Base-by-base conservation (phyloP, 2,797 vertebrate species). In the Thaleichthys pacificus region DNA sequence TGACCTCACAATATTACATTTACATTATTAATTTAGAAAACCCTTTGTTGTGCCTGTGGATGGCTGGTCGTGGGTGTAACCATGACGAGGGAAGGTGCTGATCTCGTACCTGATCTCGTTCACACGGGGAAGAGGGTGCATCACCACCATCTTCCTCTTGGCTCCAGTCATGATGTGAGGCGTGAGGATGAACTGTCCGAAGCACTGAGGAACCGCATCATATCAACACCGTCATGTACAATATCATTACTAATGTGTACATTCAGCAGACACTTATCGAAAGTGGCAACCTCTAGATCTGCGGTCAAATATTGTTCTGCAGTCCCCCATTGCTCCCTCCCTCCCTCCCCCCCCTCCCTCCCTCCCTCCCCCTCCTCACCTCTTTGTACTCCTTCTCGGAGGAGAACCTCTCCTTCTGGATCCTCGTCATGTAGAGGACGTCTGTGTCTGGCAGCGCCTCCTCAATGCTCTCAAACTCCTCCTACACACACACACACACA, bases 131-230 rank as follows among this genome's bases (percentile, higher is more conserved):
- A 99, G 88, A 0, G 97, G 97, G 78, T 99, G 97, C 97, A 99
- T 98, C 80, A 98, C 97, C 12, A 99, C 97, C 97, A 99, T 99
- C 93, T 95, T 98, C 85, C 94, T 95, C 86, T 98, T 98, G 80
- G 97, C 97, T 7, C 92, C 93, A 0, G 97, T 99, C 97, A 99
- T 99, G 88, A 97, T 99, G 91, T 98, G 97, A 17, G 97, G 97
- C 0, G 96, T 98, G 83, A 99, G 93, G 81, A 99, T 94, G 82
- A 97, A 99, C 92, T 98, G 96, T 12, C 96, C 97, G 0, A 99
- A 99, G 85, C 96, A 98, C 97, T 99, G 86, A 0, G 2, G 70
- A 11, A 68, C 11, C 56, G 47, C 64, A 9, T 22, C 9, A 62
- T 14, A 9, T 22, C 9, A 68, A 21, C 5, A 54, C 42, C 47